Evolutionary conservation across 2,113 vertebrate genomes (phyloP).

Genomic region (Pseudonaja textilis): DNA sequence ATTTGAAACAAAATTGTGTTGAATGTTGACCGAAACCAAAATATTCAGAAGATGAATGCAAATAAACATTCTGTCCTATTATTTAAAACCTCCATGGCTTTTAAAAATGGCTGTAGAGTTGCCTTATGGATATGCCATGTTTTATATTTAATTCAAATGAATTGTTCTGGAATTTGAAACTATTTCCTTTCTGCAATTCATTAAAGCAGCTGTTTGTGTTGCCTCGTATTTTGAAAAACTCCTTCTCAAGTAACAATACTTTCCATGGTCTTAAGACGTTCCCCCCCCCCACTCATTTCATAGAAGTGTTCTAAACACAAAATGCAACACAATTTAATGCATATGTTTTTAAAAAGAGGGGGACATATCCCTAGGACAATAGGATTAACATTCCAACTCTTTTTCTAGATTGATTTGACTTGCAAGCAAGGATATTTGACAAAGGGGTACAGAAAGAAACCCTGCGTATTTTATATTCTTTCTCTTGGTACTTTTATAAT

Average conservation of each 20-base stretch:
- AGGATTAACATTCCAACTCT: neutral
- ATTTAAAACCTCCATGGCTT: conserved; percentile 52
- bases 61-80: conserved; percentile 35
- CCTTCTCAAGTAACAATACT: neutral
- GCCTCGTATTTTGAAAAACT: neutral
- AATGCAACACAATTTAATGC: conserved; percentile 40
- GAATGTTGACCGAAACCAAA: conserved; percentile 47
- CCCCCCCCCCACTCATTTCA: neutral
- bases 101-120: conserved; percentile 26
- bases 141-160: neutral
- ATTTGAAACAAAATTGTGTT: conserved; percentile 60
- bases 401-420: neutral
- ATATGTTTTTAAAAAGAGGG: conserved; percentile 61
- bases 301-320: conserved; percentile 28
- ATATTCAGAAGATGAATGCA: conserved; percentile 25
- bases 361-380: conserved; percentile 28
- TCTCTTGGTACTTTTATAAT: neutral
- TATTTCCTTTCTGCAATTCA: neutral
- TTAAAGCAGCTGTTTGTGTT: neutral
- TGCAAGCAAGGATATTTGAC: neutral
- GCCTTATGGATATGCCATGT: neutral
- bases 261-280: conserved; percentile 22
- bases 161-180: neutral
- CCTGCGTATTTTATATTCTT: neutral
- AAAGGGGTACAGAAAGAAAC: neutral